Percentiles rank a stretch among this genome's conserved stretches.
phyloP scores from a whole-genome alignment of 2,797 vertebrate species.

The Fistularia tabacaria region DNA sequence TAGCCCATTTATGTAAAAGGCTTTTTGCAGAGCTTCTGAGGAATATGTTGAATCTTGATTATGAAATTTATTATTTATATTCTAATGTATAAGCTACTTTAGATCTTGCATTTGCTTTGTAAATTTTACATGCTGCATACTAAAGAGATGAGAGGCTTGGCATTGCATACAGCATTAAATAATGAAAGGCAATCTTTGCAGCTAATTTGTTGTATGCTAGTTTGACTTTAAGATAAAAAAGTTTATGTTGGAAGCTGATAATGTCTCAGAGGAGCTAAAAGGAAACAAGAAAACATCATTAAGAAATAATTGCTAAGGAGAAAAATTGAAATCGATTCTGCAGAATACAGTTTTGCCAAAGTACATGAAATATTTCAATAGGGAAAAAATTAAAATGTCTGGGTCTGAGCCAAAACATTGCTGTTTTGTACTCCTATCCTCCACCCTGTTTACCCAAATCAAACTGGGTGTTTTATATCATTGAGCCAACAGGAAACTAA shows the following conservation, averaged over 20 bases:
- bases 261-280: constrained; percentile 7
- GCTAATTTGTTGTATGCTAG: constrained; percentile 18
- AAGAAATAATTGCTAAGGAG: constrained; percentile 7
- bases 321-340: not conserved
- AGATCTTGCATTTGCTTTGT: constrained; percentile 26
- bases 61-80: constrained; percentile 34
- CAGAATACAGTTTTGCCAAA: too few species aligned
- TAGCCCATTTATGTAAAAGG: constrained; percentile 22
- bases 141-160: constrained; percentile 4
- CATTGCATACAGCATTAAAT: constrained; percentile 5
- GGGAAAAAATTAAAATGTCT: too few species aligned
- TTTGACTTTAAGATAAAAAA: constrained; percentile 35
- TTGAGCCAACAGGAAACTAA: too few species aligned
- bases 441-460: too few species aligned
- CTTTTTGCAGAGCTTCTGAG: constrained; percentile 5
- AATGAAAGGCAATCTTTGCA: constrained; percentile 3
- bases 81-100: constrained; percentile 22
- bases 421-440: too few species aligned
- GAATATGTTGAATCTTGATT: constrained; percentile 12
- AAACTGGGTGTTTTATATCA: too few species aligned
- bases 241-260: constrained; percentile 26
- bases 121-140: constrained; percentile 14
- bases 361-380: too few species aligned
- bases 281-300: constrained; percentile 1
- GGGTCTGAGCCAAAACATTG: too few species aligned